A percentile compares a stretch with the other conserved stretches of the same genome.
phyloP scores from a whole-genome alignment of 2,113 vertebrate species.

The Alexandromys fortis region DNA sequence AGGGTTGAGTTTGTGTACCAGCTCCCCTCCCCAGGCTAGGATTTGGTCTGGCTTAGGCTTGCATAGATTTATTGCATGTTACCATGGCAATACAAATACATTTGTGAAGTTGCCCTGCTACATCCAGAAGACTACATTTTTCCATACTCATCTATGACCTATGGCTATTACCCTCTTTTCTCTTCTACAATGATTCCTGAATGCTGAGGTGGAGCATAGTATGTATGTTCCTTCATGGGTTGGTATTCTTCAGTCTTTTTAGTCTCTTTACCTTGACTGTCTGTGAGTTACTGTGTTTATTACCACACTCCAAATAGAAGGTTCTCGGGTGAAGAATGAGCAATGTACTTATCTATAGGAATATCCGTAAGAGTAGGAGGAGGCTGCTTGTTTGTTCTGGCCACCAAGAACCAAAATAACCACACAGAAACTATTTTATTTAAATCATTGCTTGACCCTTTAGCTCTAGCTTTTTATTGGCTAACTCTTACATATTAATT shows the following conservation, averaged over 20 bases:
- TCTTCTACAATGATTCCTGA: neutral
- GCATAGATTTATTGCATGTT: neutral
- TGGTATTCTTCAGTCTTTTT: neutral
- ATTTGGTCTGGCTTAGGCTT: neutral
- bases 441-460: no score
- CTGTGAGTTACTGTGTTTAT: neutral
- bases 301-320: neutral
- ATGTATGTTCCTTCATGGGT: neutral
- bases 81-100: neutral
- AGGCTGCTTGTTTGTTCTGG: no score
- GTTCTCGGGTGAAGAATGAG: neutral
- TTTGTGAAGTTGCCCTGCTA: neutral
- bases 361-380: neutral
- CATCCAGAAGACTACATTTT: neutral
- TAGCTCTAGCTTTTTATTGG: no score
- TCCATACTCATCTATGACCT: neutral
- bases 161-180: neutral
- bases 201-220: fast-evolving
- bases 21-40: no score
- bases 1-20: neutral
- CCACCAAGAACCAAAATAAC: no score
- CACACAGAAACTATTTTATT: no score
- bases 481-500: no score
- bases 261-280: neutral
- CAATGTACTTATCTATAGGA: neutral